Evolutionary conservation across 2,113 vertebrate species (phyloP).

Genomic region (Garra rufa): DNA sequence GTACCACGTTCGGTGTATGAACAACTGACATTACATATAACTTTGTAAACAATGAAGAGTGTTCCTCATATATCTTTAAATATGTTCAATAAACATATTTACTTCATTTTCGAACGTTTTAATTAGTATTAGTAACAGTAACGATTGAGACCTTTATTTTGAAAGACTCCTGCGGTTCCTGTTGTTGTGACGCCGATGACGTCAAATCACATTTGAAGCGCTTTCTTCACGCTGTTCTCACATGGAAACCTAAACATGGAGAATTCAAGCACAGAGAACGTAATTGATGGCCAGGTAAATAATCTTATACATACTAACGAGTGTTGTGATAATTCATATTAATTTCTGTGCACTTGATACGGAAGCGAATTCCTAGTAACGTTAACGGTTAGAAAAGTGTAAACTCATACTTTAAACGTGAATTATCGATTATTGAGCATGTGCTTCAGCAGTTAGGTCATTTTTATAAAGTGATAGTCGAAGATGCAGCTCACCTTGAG

Average conservation of each 20-base stretch:
- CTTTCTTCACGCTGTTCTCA: constrained; percentile 27
- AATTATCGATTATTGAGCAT: not conserved
- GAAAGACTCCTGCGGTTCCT: not conserved
- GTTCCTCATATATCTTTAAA: not conserved
- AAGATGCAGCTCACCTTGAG: not conserved
- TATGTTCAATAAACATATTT: not conserved
- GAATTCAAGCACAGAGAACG: not conserved
- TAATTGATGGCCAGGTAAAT: not conserved
- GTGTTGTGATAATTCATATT: not conserved
- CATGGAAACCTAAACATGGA: constrained; percentile 41
- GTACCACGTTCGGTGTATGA: accelerated
- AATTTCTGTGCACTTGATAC: too few species aligned
- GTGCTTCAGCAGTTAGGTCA: not conserved
- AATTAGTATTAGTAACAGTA: not conserved
- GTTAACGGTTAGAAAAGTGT: not conserved
- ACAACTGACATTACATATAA: not conserved
- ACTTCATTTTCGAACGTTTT: not conserved
- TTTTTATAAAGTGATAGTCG: not conserved
- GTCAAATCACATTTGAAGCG: not conserved
- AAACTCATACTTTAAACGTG: not conserved
- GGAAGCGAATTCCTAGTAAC: too few species aligned
- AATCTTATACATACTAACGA: not conserved
- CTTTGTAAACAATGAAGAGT: not conserved
- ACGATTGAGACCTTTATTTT: constrained; percentile 5
- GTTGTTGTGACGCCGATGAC: constrained; percentile 3